phyloP scores from a whole-genome alignment of 2,113 vertebrate genomes.

The Otolemur garnettii region DNA sequence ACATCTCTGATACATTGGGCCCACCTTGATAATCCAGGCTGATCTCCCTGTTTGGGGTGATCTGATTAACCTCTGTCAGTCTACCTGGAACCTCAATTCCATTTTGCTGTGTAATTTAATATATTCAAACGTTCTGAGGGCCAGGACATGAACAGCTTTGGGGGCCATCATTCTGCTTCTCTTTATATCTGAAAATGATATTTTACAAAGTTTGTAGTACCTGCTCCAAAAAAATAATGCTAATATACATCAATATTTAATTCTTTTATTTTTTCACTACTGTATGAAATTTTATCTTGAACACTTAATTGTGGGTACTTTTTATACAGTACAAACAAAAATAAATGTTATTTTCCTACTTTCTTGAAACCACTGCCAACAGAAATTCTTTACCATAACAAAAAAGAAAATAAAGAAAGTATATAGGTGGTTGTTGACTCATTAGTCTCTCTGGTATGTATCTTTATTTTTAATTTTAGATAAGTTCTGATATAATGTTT shows the following conservation, averaged over 20 bases:
- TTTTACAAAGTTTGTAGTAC: not conserved
- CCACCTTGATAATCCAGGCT: not conserved
- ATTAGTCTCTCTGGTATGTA: not conserved
- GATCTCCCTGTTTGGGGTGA: not conserved
- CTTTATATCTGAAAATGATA: not conserved
- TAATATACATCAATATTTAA: not conserved
- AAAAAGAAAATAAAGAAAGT: not conserved
- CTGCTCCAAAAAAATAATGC: conserved; percentile 22
- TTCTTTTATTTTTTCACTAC: not conserved
- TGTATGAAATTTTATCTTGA: not conserved
- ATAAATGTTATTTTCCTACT: not conserved
- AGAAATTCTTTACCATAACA: not conserved
- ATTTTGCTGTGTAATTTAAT: not conserved
- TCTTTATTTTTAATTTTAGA: conserved; percentile 21
- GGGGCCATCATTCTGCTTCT: not conserved
- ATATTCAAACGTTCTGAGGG: not conserved
- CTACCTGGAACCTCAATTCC: not conserved
- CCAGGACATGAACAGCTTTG: not conserved
- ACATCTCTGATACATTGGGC: not conserved
- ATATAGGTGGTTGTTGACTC: not conserved
- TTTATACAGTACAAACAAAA: not conserved
- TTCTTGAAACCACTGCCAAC: not conserved
- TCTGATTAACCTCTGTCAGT: not conserved
- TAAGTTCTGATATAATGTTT: not conserved
- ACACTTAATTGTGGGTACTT: not conserved